A percentile compares a stretch with the other conserved stretches of the same genome.
phyloP scores from a whole-genome alignment of 2,888 invertebrate species.

The Caenorhabditis sp. region DNA sequence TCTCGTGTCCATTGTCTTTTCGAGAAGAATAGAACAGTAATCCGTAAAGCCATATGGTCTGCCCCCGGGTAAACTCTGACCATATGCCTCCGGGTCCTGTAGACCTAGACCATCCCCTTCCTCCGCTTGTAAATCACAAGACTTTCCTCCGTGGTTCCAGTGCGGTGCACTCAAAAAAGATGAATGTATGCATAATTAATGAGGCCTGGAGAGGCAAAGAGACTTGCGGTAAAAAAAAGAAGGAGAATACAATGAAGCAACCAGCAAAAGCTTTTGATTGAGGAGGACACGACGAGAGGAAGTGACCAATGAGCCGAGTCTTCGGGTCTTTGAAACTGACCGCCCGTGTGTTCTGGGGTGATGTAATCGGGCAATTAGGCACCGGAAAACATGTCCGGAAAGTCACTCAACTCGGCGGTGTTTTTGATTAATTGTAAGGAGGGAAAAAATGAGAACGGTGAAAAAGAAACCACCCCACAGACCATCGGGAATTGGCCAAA shows the following conservation, averaged over 20 bases:
- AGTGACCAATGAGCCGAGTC: constrained; percentile 53
- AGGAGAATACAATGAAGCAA: constrained; percentile 37
- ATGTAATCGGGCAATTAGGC: constrained; percentile 42
- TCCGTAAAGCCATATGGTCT: constrained; percentile 45
- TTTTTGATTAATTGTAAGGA: constrained; percentile 7
- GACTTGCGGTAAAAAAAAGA: constrained; percentile 55
- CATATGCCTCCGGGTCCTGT: too few relatives aligned
- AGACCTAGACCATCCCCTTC: too few relatives aligned
- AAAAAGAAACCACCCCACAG: neutral
- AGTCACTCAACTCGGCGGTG: constrained; percentile 30
- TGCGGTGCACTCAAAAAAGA: constrained; percentile 30
- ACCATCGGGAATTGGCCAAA: neutral
- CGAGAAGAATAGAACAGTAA: too few relatives aligned
- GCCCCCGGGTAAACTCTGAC: neutral
- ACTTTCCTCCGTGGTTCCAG: constrained; percentile 27
- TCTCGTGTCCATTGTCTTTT: too few relatives aligned
- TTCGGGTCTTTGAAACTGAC: neutral
- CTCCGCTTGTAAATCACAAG: constrained; percentile 11
- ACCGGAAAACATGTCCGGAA: constrained; percentile 19
- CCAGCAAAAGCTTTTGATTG: constrained; percentile 44
- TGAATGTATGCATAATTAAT: constrained; percentile 56
- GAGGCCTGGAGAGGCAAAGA: constrained; percentile 28
- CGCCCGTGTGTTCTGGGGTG: constrained; percentile 6
- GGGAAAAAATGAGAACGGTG: neutral
- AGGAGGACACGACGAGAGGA: neutral